Evolutionary conservation across 2,797 vertebrate genomes (phyloP).

Genomic region (Brachyrhaphis roseni): DNA sequence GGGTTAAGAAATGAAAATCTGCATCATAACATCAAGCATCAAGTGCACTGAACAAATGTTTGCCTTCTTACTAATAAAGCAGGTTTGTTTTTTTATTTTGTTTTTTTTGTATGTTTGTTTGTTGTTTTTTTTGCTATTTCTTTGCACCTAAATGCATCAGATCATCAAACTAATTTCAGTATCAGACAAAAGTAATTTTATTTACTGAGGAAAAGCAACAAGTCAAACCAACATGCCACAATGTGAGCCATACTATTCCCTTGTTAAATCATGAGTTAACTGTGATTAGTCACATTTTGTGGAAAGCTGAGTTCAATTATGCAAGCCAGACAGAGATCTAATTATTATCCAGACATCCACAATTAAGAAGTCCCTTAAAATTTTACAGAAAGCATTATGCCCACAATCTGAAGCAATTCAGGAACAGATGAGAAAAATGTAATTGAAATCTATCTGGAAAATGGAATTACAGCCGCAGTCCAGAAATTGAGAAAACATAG

Average conservation of each 20-base stretch:
- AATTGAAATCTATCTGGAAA: neutral
- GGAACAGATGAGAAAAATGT: neutral
- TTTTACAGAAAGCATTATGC: neutral
- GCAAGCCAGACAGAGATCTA: neutral
- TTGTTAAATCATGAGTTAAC: neutral
- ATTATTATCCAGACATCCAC: neutral
- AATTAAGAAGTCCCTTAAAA: neutral
- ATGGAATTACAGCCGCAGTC: neutral
- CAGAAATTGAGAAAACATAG: neutral
- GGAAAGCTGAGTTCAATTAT: neutral
- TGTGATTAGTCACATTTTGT: neutral
- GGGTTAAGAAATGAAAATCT: neutral
- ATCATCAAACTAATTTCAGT: neutral
- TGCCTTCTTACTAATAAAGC: neutral
- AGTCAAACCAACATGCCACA: neutral
- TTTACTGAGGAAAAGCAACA: neutral
- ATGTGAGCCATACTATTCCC: no score
- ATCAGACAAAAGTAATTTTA: neutral
- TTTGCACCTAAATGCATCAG: neutral
- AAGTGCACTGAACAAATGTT: neutral
- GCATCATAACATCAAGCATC: conserved; percentile 6
- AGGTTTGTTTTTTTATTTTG: neutral
- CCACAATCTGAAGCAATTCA: neutral
- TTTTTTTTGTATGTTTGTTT: neutral
- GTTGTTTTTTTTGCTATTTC: neutral